Conservation (phyloP, 2,113 vertebrate genomes). For the Procavia capensis region DNA sequence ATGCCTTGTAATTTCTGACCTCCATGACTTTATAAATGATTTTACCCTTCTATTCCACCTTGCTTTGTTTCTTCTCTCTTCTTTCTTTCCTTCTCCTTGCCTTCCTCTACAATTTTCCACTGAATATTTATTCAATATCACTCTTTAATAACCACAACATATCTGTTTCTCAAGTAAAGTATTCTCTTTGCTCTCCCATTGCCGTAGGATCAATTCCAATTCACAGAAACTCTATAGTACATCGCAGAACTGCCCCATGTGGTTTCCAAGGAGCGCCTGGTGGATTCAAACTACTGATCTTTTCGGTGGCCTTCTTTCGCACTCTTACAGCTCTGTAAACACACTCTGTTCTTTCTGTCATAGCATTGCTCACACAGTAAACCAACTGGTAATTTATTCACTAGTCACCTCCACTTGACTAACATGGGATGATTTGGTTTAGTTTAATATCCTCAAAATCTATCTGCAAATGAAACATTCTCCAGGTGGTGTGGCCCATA, state of each 20-base stretch:
- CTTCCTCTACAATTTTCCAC: not conserved
- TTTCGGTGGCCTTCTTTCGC: accelerated
- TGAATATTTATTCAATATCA: not conserved
- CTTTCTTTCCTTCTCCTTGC: not conserved
- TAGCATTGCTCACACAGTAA: not conserved
- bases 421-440: not conserved
- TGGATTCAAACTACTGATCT: too few relatives aligned
- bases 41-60: not conserved
- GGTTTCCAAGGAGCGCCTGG: too few relatives aligned
- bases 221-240: too few relatives aligned
- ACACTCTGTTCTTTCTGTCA: not conserved
- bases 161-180: not conserved
- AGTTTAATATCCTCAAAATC: not conserved
- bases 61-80: not conserved
- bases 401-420: not conserved
- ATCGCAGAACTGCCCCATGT: too few relatives aligned
- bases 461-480: not conserved
- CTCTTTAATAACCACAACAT: not conserved
- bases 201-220: too few relatives aligned
- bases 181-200: not conserved
- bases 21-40: not conserved
- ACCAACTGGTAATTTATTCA: not conserved
- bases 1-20: not conserved
- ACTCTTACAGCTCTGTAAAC: too few relatives aligned
- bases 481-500: not conserved